Evolutionary conservation across 2,888 invertebrate genomes (phyloP), one percentile per base, ranked within the genome.

Genomic region (Cheilosia scutellata): DNA sequence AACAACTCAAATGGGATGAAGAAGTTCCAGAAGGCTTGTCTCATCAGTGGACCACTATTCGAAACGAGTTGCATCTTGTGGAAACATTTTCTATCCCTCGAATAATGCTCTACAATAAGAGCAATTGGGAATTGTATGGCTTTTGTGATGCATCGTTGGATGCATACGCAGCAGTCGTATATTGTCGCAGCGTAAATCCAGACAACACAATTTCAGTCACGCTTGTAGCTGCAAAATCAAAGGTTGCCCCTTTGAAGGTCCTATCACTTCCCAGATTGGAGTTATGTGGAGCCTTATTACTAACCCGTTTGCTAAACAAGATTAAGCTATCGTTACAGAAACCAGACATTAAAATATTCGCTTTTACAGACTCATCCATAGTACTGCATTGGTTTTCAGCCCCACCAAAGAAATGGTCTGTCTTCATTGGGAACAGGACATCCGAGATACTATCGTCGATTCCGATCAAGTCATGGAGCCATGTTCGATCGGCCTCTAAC

Each of bases 1-100:
- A 60, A 2, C 79, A 79, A 11, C 7, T 87, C 0, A 25, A 31
- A 2, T 84, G 84, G 87, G 87, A 87, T 42, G 84, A 82, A 9
- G 63, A 65, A 53, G 31, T 86, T 40, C 83, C 84, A 3, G 60
- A 51, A 33, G 58, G 37, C 0, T 7, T 83, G 2, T 47, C 63
- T 11, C 3, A 51, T 40, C 62, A 40, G 5, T 83, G 72, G 60
- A 27, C 4, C 5, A 57, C 31, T 0, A 78, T 68, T 4, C 47
- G 49, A 13, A 53, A 62, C 2, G 62, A 83, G 4, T 13, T 78
- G n/a, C 55, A 37, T n/a, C 11, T 51, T 0, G 31, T 77, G 6
- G 44, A 70, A 63, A 13, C 65, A n/a, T 51, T 82, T 27, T 29
- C 44, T 25, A 44, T 79, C 57, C 65, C 70, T 5, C 31, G 76